Evolutionary conservation across 30 jellyfish, hydroid and myxozoan genomes (phyloP).

Genomic region (Rhopilema esculentum): DNA sequence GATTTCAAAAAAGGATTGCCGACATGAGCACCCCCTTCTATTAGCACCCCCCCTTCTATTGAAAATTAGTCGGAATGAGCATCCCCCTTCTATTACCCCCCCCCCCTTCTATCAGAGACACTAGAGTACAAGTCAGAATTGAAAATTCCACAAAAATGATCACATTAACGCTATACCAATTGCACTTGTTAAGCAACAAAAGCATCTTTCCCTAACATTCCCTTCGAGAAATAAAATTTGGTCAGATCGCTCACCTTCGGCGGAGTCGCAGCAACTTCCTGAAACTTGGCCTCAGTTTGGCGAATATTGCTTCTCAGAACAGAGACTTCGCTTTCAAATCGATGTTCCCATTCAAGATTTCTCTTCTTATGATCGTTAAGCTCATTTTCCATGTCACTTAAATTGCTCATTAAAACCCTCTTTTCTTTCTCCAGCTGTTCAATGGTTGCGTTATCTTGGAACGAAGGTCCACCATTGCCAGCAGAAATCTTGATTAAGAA

Average conservation of each 20-base stretch:
- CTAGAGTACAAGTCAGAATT: no score
- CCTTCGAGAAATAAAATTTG: no score
- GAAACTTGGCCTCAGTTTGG: slow-evolving; percentile 72
- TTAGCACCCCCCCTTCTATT: no score
- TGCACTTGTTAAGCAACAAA: no score
- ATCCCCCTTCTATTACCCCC: no score
- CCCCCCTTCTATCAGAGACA: no score
- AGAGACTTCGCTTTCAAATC: slow-evolving; percentile 63
- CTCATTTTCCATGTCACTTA: slow-evolving; percentile 51
- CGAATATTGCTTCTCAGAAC: slow-evolving; percentile 58
- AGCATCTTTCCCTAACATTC: no score
- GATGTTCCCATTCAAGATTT: slow-evolving; percentile 66
- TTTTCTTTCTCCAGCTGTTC: slow-evolving; percentile 54
- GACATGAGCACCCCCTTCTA: no score
- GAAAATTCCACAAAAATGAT: no score
- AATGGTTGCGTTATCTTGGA: slow-evolving; percentile 17
- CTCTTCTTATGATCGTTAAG: slow-evolving; percentile 54
- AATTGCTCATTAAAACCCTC: slow-evolving; percentile 20
- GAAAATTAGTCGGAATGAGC: no score
- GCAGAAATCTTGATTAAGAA: neutral
- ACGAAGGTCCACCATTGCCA: slow-evolving; percentile 25
- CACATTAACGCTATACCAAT: no score
- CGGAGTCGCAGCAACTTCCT: slow-evolving; percentile 73
- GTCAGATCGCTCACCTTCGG: slow-evolving; percentile 88
- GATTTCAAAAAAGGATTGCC: no score